Evolutionary conservation across 2,113 vertebrate species (phyloP).

Genomic region (Gadus macrocephalus): DNA sequence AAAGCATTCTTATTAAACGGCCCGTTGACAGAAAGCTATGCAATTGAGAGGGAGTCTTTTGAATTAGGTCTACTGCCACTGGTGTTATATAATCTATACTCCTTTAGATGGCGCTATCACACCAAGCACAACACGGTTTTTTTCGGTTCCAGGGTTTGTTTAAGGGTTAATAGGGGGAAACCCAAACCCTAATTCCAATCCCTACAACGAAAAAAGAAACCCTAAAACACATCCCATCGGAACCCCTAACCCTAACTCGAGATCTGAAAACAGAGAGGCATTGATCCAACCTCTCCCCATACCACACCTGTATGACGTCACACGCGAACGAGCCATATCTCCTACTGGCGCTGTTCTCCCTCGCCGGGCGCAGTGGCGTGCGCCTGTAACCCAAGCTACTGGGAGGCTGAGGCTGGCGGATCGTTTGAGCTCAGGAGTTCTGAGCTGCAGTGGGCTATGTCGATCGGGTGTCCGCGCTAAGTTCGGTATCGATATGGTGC

Average conservation of each 20-base stretch:
- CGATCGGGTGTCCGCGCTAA: slow-evolving; percentile 69
- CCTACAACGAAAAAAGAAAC: too few species aligned
- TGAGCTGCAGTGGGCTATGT: slow-evolving; percentile 24
- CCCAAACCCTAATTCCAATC: too few species aligned
- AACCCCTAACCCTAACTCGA: slow-evolving; percentile 21
- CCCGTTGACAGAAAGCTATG: too few species aligned
- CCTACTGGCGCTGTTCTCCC: not conserved
- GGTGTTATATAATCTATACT: too few species aligned
- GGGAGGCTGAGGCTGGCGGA: slow-evolving; percentile 72
- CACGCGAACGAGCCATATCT: not conserved
- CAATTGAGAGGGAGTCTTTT: too few species aligned
- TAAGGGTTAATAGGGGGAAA: too few species aligned
- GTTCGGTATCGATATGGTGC: slow-evolving; percentile 47
- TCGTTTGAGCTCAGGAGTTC: slow-evolving; percentile 56
- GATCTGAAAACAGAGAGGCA: slow-evolving; percentile 1
- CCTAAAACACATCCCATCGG: too few species aligned
- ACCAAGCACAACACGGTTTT: too few species aligned
- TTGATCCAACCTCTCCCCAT: not conserved
- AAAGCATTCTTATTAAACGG: too few species aligned
- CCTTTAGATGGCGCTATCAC: too few species aligned
- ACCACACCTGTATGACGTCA: not conserved
- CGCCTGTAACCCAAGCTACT: slow-evolving; percentile 39
- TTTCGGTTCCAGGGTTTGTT: too few species aligned
- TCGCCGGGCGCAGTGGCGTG: slow-evolving; percentile 72
- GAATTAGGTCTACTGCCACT: too few species aligned